Evolutionary conservation across 92 coral and sea anemone genomes (phyloP).

Genomic region (Diadumene lineata): DNA sequence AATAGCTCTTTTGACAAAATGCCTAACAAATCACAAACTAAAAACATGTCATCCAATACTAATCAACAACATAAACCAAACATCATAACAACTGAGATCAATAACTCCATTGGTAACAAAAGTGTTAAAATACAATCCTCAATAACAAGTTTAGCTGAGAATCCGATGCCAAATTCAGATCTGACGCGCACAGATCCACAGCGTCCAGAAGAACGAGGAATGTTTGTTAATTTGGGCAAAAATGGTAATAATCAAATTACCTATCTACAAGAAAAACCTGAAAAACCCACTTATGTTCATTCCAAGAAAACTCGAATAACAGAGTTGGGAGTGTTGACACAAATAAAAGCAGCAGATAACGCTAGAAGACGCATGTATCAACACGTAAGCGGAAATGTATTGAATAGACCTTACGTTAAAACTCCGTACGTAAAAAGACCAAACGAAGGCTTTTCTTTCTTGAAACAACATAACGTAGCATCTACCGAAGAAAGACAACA

Average conservation of each 20-base stretch:
- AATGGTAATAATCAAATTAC: not conserved
- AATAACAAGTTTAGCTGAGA: too few relatives aligned
- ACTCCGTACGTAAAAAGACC: not conserved
- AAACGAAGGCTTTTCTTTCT: not conserved
- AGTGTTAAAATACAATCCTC: too few relatives aligned
- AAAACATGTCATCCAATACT: too few relatives aligned
- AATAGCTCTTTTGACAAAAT: not conserved
- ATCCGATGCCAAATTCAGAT: not conserved
- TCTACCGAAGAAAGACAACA: too few relatives aligned
- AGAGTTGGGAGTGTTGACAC: constrained; percentile 9
- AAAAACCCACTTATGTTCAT: constrained; percentile 9
- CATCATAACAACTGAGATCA: too few relatives aligned
- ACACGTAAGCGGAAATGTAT: not conserved
- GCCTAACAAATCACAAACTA: constrained; percentile 6
- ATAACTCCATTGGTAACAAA: too few relatives aligned
- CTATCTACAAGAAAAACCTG: not conserved
- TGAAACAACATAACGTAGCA: too few relatives aligned
- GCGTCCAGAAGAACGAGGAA: not conserved
- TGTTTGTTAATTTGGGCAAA: not conserved
- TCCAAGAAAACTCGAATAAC: constrained; percentile 10
- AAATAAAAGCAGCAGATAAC: not conserved
- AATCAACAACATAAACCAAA: too few relatives aligned
- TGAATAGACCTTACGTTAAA: not conserved
- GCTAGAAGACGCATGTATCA: not conserved
- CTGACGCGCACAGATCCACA: not conserved